Conservation (phyloP, 2,113 vertebrate species). For the Pomatostomus ruficeps region DNA sequence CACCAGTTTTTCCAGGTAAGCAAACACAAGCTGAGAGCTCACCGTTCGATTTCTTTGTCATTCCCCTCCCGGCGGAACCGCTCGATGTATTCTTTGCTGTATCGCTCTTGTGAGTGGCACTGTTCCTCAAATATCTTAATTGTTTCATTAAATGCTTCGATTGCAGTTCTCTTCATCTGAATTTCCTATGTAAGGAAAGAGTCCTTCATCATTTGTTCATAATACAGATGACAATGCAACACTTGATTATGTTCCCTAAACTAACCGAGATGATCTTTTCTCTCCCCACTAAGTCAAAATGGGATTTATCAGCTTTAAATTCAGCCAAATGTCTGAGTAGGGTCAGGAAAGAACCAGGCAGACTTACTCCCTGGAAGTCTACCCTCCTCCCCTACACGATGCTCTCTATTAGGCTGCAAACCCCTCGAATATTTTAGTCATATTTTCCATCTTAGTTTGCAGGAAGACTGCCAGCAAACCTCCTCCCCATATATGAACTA, state of each 20-base stretch:
- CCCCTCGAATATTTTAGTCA: constrained; percentile 34
- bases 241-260: background rate
- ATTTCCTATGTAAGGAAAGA: constrained; percentile 80
- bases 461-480: constrained; percentile 38
- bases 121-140: constrained; percentile 95
- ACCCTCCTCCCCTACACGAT: background rate
- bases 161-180: constrained; percentile 93
- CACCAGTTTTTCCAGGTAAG: background rate
- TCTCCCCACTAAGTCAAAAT: background rate
- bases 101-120: constrained; percentile 88
- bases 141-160: constrained; percentile 94
- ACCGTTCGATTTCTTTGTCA: constrained; percentile 92
- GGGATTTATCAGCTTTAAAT: background rate
- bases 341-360: background rate
- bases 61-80: constrained; percentile 83
- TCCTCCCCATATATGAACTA: background rate
- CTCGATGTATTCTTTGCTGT: constrained; percentile 90
- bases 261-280: background rate
- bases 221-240: background rate
- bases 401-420: background rate
- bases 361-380: background rate
- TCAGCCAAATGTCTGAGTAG: background rate
- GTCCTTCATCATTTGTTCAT: background rate
- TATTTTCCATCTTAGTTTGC: constrained; percentile 49
- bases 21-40: background rate